These are phyloP conservation scores for Drosophila siamana DNA, from an alignment of 2,888 invertebrate species.

Conservation along the genomic window DNA sequence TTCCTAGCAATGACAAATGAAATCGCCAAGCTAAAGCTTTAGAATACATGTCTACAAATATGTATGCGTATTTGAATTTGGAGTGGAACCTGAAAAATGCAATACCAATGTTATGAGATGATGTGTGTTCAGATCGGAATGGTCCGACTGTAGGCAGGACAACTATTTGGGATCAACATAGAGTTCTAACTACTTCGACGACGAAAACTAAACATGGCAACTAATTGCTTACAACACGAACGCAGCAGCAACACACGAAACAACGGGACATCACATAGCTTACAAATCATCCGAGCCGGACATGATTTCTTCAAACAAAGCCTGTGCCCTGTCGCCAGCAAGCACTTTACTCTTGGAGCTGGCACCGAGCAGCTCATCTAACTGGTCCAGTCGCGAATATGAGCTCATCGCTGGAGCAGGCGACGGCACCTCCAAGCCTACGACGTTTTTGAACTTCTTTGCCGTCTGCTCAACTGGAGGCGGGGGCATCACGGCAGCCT, in stretches of 20 bases:
- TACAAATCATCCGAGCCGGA: slow-evolving; percentile 63
- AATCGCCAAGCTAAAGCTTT: neutral
- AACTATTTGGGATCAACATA: neutral
- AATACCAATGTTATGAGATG: slow-evolving; percentile 15
- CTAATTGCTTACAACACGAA: slow-evolving; percentile 8
- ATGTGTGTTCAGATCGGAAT: neutral
- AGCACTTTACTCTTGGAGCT: slow-evolving; percentile 38
- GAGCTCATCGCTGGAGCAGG: neutral
- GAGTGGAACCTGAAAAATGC: slow-evolving; percentile 10
- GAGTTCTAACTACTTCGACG: neutral
- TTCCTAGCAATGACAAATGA: neutral
- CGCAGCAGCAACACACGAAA: neutral
- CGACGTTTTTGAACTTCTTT: slow-evolving; percentile 50
- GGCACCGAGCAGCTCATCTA: slow-evolving; percentile 49
- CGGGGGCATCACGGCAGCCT: slow-evolving; percentile 42
- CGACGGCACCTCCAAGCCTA: neutral
- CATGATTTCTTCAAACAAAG: slow-evolving; percentile 63
- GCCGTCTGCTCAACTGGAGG: slow-evolving; percentile 22
- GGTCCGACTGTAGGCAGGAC: neutral
- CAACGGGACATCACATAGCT: slow-evolving; percentile 28
- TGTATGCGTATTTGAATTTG: neutral
- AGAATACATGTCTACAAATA: neutral
- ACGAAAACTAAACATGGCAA: slow-evolving; percentile 10
- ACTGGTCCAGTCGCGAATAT: slow-evolving; percentile 14
- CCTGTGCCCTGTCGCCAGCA: slow-evolving; percentile 54